These are phyloP conservation scores for Protophormia terraenovae DNA, from an alignment of 2,888 invertebrate genomes.

Conservation along the genomic window DNA sequence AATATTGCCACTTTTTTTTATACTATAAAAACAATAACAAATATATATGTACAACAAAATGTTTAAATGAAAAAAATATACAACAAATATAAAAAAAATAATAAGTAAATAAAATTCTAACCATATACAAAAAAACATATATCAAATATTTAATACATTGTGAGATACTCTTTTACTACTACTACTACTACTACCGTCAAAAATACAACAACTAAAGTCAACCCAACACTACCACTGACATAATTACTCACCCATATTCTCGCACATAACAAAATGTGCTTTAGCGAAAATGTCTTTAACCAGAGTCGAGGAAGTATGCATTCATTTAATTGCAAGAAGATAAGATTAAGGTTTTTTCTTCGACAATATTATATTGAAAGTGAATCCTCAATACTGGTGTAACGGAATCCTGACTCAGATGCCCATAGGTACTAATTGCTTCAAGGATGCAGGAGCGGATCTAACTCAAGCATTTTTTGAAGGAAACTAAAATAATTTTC, in stretches of 20 bases:
- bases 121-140: too few relatives aligned
- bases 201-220: slow-evolving; percentile 30
- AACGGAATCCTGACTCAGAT: too few relatives aligned
- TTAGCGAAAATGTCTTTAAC: slow-evolving; percentile 11
- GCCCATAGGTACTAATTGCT: too few relatives aligned
- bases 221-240: slow-evolving; percentile 43
- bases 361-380: too few relatives aligned
- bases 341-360: too few relatives aligned
- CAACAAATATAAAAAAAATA: slow-evolving; percentile 19
- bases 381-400: too few relatives aligned
- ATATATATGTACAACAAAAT: slow-evolving; percentile 23
- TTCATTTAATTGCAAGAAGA: background rate
- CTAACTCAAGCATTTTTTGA: too few relatives aligned
- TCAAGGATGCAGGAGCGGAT: too few relatives aligned
- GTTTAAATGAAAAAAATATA: slow-evolving; percentile 32
- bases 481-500: too few relatives aligned
- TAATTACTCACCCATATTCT: slow-evolving; percentile 13
- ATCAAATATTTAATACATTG: slow-evolving; percentile 23
- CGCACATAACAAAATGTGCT: background rate
- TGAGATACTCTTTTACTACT: slow-evolving; percentile 1
- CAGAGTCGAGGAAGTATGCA: background rate
- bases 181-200: background rate
- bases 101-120: slow-evolving; percentile 65
- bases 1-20: slow-evolving; percentile 39
- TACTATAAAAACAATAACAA: slow-evolving; percentile 10